phyloP scores from a whole-genome alignment of 2,113 vertebrate genomes.

The Chaetodon trifascialis region DNA sequence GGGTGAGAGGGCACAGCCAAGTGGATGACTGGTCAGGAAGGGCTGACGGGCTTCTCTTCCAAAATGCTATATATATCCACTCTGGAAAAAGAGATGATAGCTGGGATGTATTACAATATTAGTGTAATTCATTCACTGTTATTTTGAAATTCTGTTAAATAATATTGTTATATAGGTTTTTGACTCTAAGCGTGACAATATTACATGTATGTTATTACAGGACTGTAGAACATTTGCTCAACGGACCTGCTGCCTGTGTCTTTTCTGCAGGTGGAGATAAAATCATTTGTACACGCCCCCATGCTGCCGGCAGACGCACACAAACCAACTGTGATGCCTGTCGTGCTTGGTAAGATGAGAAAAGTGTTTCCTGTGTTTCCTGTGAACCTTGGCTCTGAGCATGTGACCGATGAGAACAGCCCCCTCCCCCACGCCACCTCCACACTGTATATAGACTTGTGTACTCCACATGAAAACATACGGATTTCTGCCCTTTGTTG shows the following conservation, averaged over 20 bases:
- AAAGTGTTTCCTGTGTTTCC: slow-evolving; percentile 56
- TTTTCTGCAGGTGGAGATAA: slow-evolving; percentile 28
- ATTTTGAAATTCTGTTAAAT: too few relatives aligned
- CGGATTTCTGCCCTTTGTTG: slow-evolving; percentile 11
- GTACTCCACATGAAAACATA: slow-evolving; percentile 11
- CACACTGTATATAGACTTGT: background rate
- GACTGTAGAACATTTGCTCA: background rate
- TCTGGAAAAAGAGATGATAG: background rate
- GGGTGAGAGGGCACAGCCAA: slow-evolving; percentile 42
- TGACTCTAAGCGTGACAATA: background rate
- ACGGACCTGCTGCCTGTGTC: background rate
- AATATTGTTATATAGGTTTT: background rate
- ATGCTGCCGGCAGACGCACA: background rate
- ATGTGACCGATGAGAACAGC: slow-evolving; percentile 41
- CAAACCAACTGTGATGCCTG: slow-evolving; percentile 23
- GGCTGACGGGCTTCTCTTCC: background rate
- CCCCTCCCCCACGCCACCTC: background rate
- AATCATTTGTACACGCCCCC: slow-evolving; percentile 4
- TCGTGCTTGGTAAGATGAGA: slow-evolving; percentile 8
- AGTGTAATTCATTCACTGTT: background rate
- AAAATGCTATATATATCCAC: slow-evolving; percentile 2
- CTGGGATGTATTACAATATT: background rate
- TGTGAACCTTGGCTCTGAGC: slow-evolving; percentile 21
- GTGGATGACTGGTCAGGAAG: background rate
- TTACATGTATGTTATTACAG: background rate